Base-by-base conservation (phyloP, 2,797 vertebrate species). In the Xyrichtys novacula region DNA sequence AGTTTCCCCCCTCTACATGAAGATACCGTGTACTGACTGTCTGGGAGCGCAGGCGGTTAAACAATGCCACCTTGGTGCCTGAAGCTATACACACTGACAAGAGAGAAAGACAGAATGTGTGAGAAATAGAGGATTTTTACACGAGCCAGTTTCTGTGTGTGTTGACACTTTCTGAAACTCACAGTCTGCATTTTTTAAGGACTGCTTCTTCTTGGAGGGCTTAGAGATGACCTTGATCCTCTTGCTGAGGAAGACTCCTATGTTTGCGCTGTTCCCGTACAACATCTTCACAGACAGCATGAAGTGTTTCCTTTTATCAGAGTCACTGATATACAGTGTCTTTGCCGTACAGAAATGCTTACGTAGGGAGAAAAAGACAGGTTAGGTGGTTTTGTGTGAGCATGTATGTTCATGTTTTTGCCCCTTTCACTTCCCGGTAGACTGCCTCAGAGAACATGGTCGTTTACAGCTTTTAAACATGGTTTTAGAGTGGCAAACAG, bases 221-320 rank as follows among this genome's bases (percentile, higher is more conserved):
- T 99, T 99, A 81, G 97, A 99, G 89, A 99, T 99, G 84, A 99
- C 98, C 93, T 99, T 99, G 91, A 99, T 99, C 86, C 97, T 92
- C 88, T 98, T 99, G 90, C 98, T 98, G 83, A 97, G 95, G 91
- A 99, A 99, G 71, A 98, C 95, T 11, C 98, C 98, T 0, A 99
- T 98, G 91, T 97, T 97, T 1, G 97, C 94, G 2, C 97, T 97
- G 92, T 98, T 99, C 47, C 97, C 97, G 8, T 99, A 98, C 71
- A 99, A 96, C 97, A 99, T 99, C 94, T 97, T 98, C 63, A 99
- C 97, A 0, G 97, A 96, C 90, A 99, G 93, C 97, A 99, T 98
- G 95, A 99, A 99, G 95, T 99, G 97, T 89, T 99, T 99, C 88
- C 98, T 94, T 91, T 99, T 99, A 89, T 99, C 98, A 0, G 97